phyloP scores from a whole-genome alignment of 2,888 invertebrate species.

The Phyllotreta striolata region DNA sequence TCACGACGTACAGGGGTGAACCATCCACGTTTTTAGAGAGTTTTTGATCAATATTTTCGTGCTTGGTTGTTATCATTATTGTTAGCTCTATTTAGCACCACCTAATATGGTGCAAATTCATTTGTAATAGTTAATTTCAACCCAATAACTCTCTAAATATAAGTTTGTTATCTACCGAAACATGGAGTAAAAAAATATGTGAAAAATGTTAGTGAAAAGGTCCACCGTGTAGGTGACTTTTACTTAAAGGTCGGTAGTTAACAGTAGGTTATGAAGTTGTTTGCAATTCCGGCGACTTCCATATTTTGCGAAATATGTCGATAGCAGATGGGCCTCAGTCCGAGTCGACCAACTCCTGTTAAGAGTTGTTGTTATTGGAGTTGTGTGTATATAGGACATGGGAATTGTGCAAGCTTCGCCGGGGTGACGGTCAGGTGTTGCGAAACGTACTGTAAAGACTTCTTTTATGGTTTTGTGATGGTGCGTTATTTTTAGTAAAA shows the following conservation, averaged over 20 bases:
- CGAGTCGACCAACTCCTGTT: conserved; percentile 15
- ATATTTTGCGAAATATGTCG: conserved; percentile 40
- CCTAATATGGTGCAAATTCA: no score
- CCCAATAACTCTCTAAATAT: no score
- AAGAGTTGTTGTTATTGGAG: conserved; percentile 15
- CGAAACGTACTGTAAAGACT: background rate
- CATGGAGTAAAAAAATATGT: background rate
- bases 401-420: background rate
- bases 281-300: conserved; percentile 38
- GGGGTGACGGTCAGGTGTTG: background rate
- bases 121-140: no score
- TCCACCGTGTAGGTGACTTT: conserved; percentile 32
- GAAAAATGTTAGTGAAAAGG: background rate
- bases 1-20: background rate
- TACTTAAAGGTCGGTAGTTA: conserved; percentile 36
- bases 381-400: conserved; percentile 1
- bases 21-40: no score
- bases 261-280: conserved; percentile 40
- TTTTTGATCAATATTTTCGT: no score
- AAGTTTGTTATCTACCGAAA: no score
- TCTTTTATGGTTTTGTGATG: background rate
- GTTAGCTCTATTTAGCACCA: no score
- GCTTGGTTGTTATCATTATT: no score
- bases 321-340: conserved; percentile 35
- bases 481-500: background rate